Evolutionary conservation across 2,113 vertebrate species (phyloP).

Genomic region (Hippocampus barbouri): DNA sequence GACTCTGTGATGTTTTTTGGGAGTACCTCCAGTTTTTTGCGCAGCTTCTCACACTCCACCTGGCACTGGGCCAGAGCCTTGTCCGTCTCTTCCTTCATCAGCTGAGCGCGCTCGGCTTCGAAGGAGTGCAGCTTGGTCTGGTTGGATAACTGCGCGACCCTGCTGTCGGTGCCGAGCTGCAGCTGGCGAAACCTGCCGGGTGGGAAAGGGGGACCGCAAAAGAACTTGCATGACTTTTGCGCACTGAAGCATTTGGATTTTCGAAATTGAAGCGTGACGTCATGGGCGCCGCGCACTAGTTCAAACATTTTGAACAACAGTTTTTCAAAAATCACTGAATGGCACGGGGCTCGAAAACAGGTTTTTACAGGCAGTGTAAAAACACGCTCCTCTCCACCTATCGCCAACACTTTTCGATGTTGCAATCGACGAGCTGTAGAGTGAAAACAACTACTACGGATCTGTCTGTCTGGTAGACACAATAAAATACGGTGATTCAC

Average conservation of each 20-base stretch:
- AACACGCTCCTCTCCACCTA: too few species aligned
- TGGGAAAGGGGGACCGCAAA: slow-evolving; percentile 8
- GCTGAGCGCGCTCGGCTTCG: slow-evolving; percentile 86
- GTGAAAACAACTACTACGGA: background rate
- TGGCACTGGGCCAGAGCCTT: slow-evolving; percentile 89
- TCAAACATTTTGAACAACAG: too few species aligned
- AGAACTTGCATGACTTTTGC: background rate
- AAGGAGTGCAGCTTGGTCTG: slow-evolving; percentile 89
- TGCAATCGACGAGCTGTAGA: background rate
- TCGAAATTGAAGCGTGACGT: background rate
- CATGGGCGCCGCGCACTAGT: too few species aligned
- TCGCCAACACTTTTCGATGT: too few species aligned
- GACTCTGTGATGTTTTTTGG: too few species aligned
- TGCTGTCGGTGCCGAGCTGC: slow-evolving; percentile 85
- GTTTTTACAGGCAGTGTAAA: too few species aligned
- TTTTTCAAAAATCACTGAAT: too few species aligned
- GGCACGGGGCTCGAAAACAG: too few species aligned
- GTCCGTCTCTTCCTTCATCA: slow-evolving; percentile 88
- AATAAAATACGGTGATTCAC: background rate
- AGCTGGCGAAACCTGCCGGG: slow-evolving; percentile 82
- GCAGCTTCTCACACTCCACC: slow-evolving; percentile 93
- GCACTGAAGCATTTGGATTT: background rate
- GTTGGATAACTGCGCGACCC: slow-evolving; percentile 84
- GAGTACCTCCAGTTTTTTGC: slow-evolving; percentile 93
- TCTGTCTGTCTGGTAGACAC: background rate